A percentile compares a stretch with the other conserved stretches of the same genome.
Conservation (phyloP, 2,888 invertebrate species). For the Dynastes maya region DNA sequence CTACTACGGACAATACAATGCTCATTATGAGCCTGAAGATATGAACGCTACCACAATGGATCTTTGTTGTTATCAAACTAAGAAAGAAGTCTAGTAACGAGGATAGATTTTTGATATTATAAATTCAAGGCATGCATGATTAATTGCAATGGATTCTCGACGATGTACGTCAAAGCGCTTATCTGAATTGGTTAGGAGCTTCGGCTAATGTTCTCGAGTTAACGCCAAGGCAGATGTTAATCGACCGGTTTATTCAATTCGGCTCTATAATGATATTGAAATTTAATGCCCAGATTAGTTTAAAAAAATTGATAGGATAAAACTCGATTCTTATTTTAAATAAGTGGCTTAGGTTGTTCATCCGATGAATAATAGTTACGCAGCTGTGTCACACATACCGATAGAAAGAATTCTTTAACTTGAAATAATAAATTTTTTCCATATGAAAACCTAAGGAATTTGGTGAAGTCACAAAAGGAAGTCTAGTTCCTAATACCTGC, state of each 20-base stretch:
- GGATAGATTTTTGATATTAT: background rate
- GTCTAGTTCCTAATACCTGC: too few species aligned
- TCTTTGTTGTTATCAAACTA: background rate
- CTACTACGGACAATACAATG: constrained; percentile 3
- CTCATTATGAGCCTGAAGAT: background rate
- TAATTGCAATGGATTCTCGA: constrained; percentile 1
- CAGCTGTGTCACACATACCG: too few species aligned
- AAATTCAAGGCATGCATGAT: constrained; percentile 6
- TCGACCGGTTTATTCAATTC: constrained; percentile 4
- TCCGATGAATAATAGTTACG: too few species aligned
- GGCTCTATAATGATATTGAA: background rate
- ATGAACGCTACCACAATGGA: background rate
- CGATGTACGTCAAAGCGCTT: background rate
- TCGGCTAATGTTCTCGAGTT: background rate
- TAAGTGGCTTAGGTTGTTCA: background rate
- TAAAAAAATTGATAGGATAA: background rate
- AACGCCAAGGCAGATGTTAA: constrained; percentile 8
- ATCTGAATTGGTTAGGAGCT: background rate
- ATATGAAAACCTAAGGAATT: too few species aligned
- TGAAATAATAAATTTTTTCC: too few species aligned
- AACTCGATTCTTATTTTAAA: background rate
- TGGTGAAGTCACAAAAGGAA: too few species aligned
- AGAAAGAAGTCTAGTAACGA: background rate
- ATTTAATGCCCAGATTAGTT: background rate
- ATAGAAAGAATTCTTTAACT: too few species aligned